Conservation (phyloP, 2,888 invertebrate species). For the Steromphala cineraria region DNA sequence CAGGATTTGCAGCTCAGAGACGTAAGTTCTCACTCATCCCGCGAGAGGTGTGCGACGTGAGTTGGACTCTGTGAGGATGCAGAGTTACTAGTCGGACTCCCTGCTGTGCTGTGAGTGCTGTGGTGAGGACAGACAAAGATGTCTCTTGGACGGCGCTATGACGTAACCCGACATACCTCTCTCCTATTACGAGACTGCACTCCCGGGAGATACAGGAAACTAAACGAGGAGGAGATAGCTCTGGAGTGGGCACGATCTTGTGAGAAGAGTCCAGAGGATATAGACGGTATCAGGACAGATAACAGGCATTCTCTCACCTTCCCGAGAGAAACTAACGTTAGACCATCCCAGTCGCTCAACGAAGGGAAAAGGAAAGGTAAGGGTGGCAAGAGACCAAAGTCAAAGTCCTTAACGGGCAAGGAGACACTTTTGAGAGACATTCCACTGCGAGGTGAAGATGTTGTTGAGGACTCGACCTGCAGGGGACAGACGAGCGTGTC, state of each 20-base stretch:
- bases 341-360: background rate
- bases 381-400: background rate
- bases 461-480: too few relatives aligned
- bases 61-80: too few relatives aligned
- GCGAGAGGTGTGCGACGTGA: too few relatives aligned
- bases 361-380: background rate
- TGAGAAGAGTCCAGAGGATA: background rate
- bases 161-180: background rate
- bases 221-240: slow-evolving; percentile 29
- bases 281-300: background rate
- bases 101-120: too few relatives aligned
- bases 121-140: background rate
- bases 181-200: slow-evolving; percentile 4
- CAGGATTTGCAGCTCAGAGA: too few relatives aligned
- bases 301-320: too few relatives aligned
- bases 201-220: slow-evolving; percentile 31
- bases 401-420: background rate
- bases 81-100: too few relatives aligned
- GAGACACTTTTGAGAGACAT: background rate
- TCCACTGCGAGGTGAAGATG: too few relatives aligned
- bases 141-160: slow-evolving; percentile 15
- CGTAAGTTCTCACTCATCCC: too few relatives aligned
- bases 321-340: too few relatives aligned
- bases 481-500: too few relatives aligned
- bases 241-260: slow-evolving; percentile 2